phyloP scores from a whole-genome alignment of 2,797 vertebrate species.

The Corythornis leucogaster region DNA sequence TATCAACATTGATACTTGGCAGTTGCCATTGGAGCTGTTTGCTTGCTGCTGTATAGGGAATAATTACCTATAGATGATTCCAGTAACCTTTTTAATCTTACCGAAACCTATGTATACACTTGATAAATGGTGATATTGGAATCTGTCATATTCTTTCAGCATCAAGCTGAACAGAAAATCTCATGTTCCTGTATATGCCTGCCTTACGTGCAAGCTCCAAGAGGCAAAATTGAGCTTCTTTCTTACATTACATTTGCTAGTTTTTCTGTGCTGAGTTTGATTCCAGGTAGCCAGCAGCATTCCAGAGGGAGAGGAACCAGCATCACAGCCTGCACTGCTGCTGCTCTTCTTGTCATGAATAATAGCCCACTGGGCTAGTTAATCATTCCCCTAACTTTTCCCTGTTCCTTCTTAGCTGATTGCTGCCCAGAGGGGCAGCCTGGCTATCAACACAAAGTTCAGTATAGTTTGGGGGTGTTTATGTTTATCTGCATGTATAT shows the following conservation, averaged over 20 bases:
- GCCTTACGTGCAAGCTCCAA: neutral
- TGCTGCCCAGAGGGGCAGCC: conserved; percentile 22
- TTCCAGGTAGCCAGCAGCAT: conserved; percentile 35
- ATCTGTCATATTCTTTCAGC: conserved; percentile 43
- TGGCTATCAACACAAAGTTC: conserved; percentile 40
- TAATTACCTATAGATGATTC: conserved; percentile 35
- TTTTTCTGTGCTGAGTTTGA: conserved; percentile 8
- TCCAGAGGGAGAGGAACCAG: conserved; percentile 37
- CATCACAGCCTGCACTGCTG: neutral
- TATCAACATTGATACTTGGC: conserved; percentile 28
- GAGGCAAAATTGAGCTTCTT: neutral
- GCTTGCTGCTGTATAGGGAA: conserved; percentile 1
- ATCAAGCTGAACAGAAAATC: neutral
- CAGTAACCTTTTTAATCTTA: conserved; percentile 7
- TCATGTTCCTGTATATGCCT: neutral
- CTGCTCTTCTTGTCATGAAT: conserved; percentile 62
- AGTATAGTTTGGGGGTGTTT: neutral
- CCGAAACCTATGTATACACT: neutral
- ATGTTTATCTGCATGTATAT: conserved; percentile 14
- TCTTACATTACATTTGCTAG: neutral
- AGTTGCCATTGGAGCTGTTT: conserved; percentile 14
- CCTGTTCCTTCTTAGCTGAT: conserved; percentile 55
- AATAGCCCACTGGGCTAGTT: conserved; percentile 60
- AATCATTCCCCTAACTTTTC: conserved; percentile 61
- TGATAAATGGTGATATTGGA: conserved; percentile 25